Evolutionary conservation across 1,140 invertebrate genomes (phyloP).

Genomic region (Aphaenogaster rudis): DNA sequence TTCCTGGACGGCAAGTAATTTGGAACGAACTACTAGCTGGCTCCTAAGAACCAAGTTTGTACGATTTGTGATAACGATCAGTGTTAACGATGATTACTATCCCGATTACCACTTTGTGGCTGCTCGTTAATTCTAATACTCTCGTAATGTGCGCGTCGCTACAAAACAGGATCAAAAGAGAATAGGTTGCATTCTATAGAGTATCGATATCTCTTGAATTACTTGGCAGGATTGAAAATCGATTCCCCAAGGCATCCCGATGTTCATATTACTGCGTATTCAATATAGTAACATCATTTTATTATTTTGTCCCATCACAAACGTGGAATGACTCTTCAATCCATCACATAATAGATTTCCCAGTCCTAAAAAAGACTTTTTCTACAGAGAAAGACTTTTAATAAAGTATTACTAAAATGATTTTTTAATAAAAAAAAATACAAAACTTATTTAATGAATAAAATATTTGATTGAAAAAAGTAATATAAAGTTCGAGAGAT

Average conservation of each 20-base stretch:
- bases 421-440: background rate
- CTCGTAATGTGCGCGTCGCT: constrained; percentile 24
- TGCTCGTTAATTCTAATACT: constrained; percentile 62
- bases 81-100: constrained; percentile 63
- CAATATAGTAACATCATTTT: background rate
- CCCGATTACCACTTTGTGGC: constrained; percentile 52
- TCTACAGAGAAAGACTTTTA: background rate
- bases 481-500: background rate
- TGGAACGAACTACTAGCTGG: constrained; percentile 45
- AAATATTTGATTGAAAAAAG: background rate
- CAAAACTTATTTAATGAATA: background rate
- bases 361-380: background rate
- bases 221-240: constrained; percentile 30
- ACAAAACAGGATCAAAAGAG: constrained; percentile 64
- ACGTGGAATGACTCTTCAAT: background rate
- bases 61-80: constrained; percentile 59
- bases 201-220: constrained; percentile 44
- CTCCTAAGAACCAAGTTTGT: constrained; percentile 56
- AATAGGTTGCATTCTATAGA: constrained; percentile 22
- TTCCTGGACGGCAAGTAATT: constrained; percentile 62
- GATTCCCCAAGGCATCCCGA: constrained; percentile 3
- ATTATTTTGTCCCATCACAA: background rate
- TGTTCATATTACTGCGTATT: background rate
- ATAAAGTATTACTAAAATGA: background rate
- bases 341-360: background rate